phyloP scores from a whole-genome alignment of 1,140 invertebrate species.

The Cyclina sinensis region DNA sequence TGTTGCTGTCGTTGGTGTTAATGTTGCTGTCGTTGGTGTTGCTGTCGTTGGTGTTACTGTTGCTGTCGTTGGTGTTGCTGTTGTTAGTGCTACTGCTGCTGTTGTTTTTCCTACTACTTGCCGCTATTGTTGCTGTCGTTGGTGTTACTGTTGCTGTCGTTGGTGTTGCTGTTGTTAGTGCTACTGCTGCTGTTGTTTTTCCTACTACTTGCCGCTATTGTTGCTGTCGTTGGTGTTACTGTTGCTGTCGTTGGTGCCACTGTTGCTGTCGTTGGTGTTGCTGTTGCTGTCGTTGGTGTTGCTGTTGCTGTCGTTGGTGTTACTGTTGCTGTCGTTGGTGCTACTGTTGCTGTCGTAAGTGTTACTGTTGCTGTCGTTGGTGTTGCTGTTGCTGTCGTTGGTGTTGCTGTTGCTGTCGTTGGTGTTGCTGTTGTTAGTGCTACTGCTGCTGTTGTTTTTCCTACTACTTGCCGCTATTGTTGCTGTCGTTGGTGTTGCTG shows the following conservation, averaged over 20 bases:
- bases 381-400: too few species aligned
- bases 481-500: too few species aligned
- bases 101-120: too few species aligned
- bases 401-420: too few species aligned
- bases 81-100: not conserved
- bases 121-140: not conserved
- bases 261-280: not conserved
- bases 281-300: not conserved
- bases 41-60: not conserved
- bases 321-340: too few species aligned
- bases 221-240: not conserved
- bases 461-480: too few species aligned
- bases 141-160: not conserved
- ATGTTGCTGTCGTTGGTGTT: not conserved
- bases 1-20: not conserved
- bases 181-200: not conserved
- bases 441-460: too few species aligned
- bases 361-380: too few species aligned
- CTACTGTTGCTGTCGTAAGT: too few species aligned
- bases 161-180: not conserved
- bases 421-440: too few species aligned
- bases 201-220: too few species aligned
- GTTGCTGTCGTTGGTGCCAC: not conserved
- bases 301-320: too few species aligned
- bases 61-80: not conserved